Percentiles rank a stretch among this genome's conserved stretches.
phyloP scores from a whole-genome alignment of 2,113 vertebrate species.

The Ammodytes dubius region DNA sequence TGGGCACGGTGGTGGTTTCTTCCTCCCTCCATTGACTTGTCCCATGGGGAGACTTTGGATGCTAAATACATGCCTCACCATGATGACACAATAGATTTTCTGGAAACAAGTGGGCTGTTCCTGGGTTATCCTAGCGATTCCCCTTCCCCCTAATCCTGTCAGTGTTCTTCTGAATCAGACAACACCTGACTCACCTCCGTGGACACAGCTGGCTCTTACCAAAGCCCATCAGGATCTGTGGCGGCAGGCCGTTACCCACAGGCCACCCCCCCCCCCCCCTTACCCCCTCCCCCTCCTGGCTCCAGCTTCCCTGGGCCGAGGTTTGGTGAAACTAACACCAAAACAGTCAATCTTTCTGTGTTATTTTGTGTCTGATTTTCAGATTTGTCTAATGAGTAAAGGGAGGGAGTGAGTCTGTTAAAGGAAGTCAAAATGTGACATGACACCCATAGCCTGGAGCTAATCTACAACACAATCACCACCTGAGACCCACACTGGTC shows the following conservation, averaged over 20 bases:
- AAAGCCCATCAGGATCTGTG: slow-evolving; percentile 49
- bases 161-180: slow-evolving; percentile 63
- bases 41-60: slow-evolving; percentile 27
- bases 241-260: slow-evolving; percentile 23
- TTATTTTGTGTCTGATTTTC: not conserved
- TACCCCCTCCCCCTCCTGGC: not conserved
- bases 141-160: slow-evolving; percentile 21
- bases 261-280: slow-evolving; percentile 3
- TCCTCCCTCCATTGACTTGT: slow-evolving; percentile 26
- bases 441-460: slow-evolving; percentile 15
- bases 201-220: slow-evolving; percentile 73
- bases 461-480: not conserved
- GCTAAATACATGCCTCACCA: slow-evolving; percentile 50
- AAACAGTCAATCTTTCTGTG: not conserved
- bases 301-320: not conserved
- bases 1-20: slow-evolving; percentile 20
- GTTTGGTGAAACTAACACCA: slow-evolving; percentile 15
- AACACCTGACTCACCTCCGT: slow-evolving; percentile 76
- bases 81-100: slow-evolving; percentile 78
- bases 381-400: slow-evolving; percentile 17
- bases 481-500: slow-evolving; percentile 30
- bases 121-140: slow-evolving; percentile 26
- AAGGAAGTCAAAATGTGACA: not conserved
- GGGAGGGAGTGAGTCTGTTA: not conserved
- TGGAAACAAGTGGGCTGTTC: slow-evolving; percentile 69